These are phyloP conservation scores for Arctocebus calabarensis DNA, from an alignment of 2,797 vertebrate genomes.

Conservation along the genomic window DNA sequence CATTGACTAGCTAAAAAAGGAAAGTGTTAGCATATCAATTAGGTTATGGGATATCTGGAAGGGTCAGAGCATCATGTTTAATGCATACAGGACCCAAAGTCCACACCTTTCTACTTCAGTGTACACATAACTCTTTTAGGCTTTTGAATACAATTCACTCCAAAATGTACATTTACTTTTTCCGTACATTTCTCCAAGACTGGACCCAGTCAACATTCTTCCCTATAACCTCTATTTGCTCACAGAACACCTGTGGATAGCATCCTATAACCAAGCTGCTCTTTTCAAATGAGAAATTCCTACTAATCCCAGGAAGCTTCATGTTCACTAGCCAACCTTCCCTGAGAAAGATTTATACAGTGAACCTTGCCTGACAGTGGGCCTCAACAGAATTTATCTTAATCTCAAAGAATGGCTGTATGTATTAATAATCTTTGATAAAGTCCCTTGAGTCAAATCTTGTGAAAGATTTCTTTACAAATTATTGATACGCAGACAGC, in stretches of 20 bases:
- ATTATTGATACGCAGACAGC: not conserved
- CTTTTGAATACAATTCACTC: not conserved
- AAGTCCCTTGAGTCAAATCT: slow-evolving; percentile 18
- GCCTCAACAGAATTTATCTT: not conserved
- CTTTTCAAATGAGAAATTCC: not conserved
- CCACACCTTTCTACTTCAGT: not conserved
- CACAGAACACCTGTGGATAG: not conserved
- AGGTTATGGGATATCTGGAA: not conserved
- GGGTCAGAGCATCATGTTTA: not conserved
- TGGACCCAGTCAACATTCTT: not conserved
- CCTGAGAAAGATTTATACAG: not conserved
- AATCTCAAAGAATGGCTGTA: not conserved
- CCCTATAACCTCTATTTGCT: not conserved
- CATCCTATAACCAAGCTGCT: not conserved
- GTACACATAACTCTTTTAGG: not conserved
- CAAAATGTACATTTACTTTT: not conserved
- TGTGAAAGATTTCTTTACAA: not conserved
- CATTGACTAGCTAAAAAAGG: not conserved
- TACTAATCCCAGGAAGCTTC: not conserved
- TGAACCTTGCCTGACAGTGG: not conserved
- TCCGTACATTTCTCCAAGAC: not conserved
- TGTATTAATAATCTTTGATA: not conserved
- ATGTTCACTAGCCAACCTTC: not conserved
- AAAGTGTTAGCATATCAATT: not conserved
- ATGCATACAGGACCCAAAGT: not conserved